Percentiles rank a stretch among this genome's conserved stretches.
Conservation (phyloP, 2,797 vertebrate species). For the Glyptemys insculpta region DNA sequence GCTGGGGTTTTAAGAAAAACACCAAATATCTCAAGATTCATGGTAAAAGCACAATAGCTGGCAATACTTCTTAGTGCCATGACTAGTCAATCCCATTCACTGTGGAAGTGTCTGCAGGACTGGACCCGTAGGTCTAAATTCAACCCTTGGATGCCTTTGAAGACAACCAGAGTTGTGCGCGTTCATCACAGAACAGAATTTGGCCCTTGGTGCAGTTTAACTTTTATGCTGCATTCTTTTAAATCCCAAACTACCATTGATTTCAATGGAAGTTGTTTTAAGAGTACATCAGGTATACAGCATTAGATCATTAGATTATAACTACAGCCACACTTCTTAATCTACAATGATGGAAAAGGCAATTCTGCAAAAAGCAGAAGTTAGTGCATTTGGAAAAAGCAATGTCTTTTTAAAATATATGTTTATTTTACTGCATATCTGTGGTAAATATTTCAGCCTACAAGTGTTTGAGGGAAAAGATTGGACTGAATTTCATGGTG, state of each 20-base stretch:
- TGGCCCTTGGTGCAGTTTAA: neutral
- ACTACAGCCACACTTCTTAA: fast-evolving
- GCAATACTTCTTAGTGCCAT: neutral
- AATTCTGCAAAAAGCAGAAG: neutral
- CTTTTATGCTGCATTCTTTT: neutral
- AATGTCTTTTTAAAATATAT: neutral
- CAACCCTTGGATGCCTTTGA: neutral
- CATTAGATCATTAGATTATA: neutral
- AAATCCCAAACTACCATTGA: neutral
- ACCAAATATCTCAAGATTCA: neutral
- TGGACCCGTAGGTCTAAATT: neutral
- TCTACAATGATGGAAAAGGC: neutral
- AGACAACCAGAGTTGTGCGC: neutral
- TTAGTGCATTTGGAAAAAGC: neutral
- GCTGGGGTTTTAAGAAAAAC: neutral
- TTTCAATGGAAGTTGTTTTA: neutral
- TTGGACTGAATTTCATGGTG: neutral
- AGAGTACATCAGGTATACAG: neutral
- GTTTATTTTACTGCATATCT: neutral
- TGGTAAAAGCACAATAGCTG: neutral
- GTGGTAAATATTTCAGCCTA: neutral
- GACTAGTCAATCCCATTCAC: neutral
- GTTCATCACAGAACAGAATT: neutral
- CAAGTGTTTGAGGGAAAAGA: neutral
- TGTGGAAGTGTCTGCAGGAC: neutral